These are phyloP conservation scores for Drosophila sp. DNA, from an alignment of 1,140 invertebrate genomes.

Conservation along the genomic window DNA sequence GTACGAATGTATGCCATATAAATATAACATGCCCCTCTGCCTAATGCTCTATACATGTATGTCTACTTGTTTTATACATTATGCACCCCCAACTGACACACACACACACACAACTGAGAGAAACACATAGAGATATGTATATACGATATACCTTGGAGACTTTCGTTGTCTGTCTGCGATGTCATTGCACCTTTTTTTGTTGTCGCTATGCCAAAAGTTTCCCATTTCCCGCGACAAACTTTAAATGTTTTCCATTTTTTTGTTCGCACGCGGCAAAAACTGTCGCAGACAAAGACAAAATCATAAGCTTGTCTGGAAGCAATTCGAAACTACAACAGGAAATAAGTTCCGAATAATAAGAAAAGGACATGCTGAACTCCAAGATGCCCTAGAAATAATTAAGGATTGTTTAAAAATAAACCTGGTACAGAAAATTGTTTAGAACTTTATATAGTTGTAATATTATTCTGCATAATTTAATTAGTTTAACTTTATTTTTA, in stretches of 20 bases:
- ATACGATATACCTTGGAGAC: background rate
- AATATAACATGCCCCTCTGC: constrained; percentile 38
- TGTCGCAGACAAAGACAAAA: constrained; percentile 34
- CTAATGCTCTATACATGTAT: constrained; percentile 19
- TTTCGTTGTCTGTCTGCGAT: constrained; percentile 29
- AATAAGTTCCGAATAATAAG: background rate
- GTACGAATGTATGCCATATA: constrained; percentile 57
- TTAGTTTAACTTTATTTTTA: too few relatives aligned
- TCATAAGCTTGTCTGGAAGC: constrained; percentile 59
- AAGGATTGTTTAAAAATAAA: background rate
- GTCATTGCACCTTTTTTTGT: constrained; percentile 52
- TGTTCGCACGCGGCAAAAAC: constrained; percentile 16
- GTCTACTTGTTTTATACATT: constrained; percentile 28
- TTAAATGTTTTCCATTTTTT: constrained; percentile 73
- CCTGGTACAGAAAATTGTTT: too few relatives aligned
- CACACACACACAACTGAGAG: constrained; percentile 17
- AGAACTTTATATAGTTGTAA: too few relatives aligned
- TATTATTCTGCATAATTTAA: too few relatives aligned
- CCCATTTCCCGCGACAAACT: constrained; percentile 50
- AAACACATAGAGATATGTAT: background rate
- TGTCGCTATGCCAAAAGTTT: constrained; percentile 11
- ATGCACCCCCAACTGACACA: constrained; percentile 45
- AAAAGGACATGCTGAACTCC: background rate
- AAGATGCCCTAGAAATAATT: background rate
- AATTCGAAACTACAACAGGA: constrained; percentile 40